Percentiles rank a stretch among this genome's conserved stretches.
Conservation (phyloP, 2,113 vertebrate genomes). For the Rhombomys opimus region DNA sequence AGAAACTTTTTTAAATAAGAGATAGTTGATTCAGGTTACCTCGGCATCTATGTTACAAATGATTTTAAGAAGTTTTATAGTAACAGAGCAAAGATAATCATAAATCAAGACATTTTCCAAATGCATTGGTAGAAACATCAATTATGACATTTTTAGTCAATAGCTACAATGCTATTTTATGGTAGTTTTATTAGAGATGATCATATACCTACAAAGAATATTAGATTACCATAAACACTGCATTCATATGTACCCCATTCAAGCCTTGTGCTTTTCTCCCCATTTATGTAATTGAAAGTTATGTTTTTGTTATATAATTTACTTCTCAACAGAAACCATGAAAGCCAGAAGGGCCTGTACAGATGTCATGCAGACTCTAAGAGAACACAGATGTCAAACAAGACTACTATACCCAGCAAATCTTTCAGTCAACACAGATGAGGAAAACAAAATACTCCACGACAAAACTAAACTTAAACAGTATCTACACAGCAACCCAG, state of each 20-base stretch:
- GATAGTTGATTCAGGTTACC: background rate
- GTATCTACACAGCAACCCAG: too few relatives aligned
- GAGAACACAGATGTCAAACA: too few relatives aligned
- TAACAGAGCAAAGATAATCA: background rate
- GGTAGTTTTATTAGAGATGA: constrained; percentile 7
- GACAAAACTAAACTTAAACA: too few relatives aligned
- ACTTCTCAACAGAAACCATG: background rate
- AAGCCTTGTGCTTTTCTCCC: background rate
- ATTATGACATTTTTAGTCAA: background rate
- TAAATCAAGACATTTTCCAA: background rate
- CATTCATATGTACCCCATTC: background rate
- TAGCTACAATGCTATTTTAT: background rate
- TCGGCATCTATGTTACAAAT: background rate
- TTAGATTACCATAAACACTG: background rate
- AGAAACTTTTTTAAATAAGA: background rate
- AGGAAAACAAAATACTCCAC: too few relatives aligned
- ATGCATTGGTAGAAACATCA: background rate
- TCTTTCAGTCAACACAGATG: too few relatives aligned
- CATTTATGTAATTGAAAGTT: background rate
- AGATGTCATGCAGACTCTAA: too few relatives aligned
- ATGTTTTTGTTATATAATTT: background rate
- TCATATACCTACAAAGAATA: background rate
- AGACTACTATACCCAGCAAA: too few relatives aligned
- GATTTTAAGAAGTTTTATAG: background rate
- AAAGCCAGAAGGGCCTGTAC: too few relatives aligned